Percentiles rank a stretch among this genome's conserved stretches.
Evolutionary conservation across 2,888 invertebrate genomes (phyloP).

Genomic region (Drosophila differens): DNA sequence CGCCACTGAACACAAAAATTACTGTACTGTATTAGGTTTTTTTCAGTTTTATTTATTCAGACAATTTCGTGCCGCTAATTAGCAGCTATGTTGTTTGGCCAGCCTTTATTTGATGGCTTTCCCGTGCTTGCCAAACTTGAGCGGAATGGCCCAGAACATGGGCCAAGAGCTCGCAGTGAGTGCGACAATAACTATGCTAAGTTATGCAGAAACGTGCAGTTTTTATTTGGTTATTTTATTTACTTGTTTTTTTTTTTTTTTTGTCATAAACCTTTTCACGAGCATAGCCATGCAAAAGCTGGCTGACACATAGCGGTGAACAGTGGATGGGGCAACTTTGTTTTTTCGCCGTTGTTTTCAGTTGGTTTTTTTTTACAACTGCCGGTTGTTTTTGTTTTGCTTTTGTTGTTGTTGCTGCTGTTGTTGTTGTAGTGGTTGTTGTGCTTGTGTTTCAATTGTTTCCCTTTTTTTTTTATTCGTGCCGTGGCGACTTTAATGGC

Average conservation of each 20-base stretch:
- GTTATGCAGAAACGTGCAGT: slow-evolving; percentile 68
- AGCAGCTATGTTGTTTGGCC: slow-evolving; percentile 40
- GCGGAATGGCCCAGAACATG: slow-evolving; percentile 26
- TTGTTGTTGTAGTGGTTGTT: slow-evolving; percentile 8
- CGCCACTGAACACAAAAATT: neutral
- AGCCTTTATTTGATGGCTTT: slow-evolving; percentile 39
- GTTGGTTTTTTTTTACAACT: slow-evolving; percentile 14
- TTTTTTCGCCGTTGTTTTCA: slow-evolving; percentile 10
- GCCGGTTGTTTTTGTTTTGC: slow-evolving; percentile 18
- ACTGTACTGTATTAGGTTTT: slow-evolving; percentile 13
- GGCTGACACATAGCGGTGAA: slow-evolving; percentile 58
- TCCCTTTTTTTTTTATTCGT: slow-evolving; percentile 50
- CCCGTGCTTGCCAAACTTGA: slow-evolving; percentile 14
- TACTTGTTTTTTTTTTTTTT: slow-evolving; percentile 1
- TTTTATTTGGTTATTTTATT: slow-evolving; percentile 46
- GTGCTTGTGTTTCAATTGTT: slow-evolving; percentile 44
- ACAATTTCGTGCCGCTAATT: slow-evolving; percentile 60
- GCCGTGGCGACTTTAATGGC: slow-evolving; percentile 62
- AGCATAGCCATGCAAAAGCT: slow-evolving; percentile 32
- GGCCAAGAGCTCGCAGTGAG: slow-evolving; percentile 8
- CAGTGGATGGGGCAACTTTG: slow-evolving; percentile 30
- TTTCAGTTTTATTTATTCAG: slow-evolving; percentile 29
- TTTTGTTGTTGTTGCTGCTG: neutral
- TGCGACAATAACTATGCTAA: slow-evolving; percentile 45
- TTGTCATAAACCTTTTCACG: slow-evolving; percentile 54